Conservation (phyloP, 2,113 vertebrate genomes). For the Pavo muticus region DNA sequence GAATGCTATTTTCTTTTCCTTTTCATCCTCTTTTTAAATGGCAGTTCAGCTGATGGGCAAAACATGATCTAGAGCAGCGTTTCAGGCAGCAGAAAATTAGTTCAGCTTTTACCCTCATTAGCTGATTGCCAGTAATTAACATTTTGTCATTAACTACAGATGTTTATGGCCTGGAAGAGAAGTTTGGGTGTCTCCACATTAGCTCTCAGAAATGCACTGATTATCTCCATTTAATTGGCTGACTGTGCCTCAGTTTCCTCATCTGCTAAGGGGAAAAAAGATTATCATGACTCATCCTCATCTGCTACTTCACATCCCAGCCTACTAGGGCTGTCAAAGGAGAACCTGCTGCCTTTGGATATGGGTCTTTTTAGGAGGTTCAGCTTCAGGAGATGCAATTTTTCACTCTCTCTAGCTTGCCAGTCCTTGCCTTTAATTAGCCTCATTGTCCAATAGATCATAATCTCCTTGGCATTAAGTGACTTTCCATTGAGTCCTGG, state of each 20-base stretch:
- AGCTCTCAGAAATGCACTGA: constrained; percentile 44
- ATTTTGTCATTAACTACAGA: constrained; percentile 74
- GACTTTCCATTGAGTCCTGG: neutral
- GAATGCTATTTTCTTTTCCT: neutral
- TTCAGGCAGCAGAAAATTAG: constrained; percentile 70
- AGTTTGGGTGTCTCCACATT: constrained; percentile 39
- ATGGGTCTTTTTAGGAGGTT: neutral
- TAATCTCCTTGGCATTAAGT: constrained; percentile 35
- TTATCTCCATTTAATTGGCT: constrained; percentile 58
- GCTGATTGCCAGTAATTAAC: constrained; percentile 74
- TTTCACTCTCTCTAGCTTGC: neutral
- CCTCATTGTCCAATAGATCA: constrained; percentile 6
- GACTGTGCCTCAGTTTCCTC: constrained; percentile 61
- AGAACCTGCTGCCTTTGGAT: neutral
- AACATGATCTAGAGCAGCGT: constrained; percentile 52
- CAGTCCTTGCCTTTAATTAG: constrained; percentile 8
- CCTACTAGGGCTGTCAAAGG: neutral
- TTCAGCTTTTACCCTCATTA: constrained; percentile 74
- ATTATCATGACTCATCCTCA: neutral
- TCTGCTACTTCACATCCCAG: neutral
- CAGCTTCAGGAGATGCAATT: constrained; percentile 8
- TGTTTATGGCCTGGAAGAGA: constrained; percentile 65
- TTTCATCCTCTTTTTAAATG: constrained; percentile 61
- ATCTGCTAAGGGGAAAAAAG: neutral
- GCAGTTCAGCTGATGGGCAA: constrained; percentile 71